Evolutionary conservation across 2,113 vertebrate genomes (phyloP).

Genomic region (Lophotis ruficrista): DNA sequence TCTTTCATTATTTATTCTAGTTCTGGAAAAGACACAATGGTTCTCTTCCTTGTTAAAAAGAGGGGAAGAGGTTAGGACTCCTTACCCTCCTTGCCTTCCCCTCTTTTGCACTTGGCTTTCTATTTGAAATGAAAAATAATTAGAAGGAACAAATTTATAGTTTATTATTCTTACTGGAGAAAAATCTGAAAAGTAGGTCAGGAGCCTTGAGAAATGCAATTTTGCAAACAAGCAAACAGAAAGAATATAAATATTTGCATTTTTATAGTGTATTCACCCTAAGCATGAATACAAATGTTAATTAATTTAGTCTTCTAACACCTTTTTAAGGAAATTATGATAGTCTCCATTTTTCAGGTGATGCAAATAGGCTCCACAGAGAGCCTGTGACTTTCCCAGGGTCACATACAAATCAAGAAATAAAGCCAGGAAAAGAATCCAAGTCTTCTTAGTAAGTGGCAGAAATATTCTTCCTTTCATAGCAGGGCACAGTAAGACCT

Average conservation of each 20-base stretch:
- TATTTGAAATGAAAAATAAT: background rate
- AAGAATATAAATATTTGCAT: background rate
- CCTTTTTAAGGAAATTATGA: background rate
- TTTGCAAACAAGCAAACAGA: background rate
- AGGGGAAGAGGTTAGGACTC: background rate
- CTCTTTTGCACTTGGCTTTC: background rate
- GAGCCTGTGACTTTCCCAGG: background rate
- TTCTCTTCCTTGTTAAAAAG: background rate
- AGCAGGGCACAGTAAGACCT: background rate
- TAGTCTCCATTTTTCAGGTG: background rate
- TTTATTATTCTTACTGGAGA: background rate
- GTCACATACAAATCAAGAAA: background rate
- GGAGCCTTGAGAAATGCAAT: background rate
- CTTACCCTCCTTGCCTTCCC: background rate
- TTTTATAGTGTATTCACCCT: background rate
- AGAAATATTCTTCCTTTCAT: background rate
- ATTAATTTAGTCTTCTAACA: background rate
- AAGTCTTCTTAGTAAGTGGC: background rate
- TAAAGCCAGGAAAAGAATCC: background rate
- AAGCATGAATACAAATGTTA: background rate
- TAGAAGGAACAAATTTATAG: background rate
- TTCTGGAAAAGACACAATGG: background rate
- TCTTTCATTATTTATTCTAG: background rate
- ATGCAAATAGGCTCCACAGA: background rate
- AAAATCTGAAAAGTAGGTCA: constrained; percentile 15